Percentiles rank a stretch among this genome's conserved stretches.
Conservation (phyloP, 2,888 invertebrate species). For the Callinectes sapidus region DNA sequence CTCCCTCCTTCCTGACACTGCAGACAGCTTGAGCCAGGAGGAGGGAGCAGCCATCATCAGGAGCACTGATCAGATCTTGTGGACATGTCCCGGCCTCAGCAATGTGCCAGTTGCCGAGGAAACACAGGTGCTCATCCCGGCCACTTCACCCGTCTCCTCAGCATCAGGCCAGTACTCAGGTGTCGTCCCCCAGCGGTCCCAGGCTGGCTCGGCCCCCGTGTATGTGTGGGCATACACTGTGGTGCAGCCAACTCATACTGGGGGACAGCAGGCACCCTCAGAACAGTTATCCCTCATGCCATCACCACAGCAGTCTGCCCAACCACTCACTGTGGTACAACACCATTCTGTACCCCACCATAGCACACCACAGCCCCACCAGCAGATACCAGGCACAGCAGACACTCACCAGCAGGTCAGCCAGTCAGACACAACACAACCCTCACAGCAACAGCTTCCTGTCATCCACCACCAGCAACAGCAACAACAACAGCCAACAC, state of each 20-base stretch:
- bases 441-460: slow-evolving; percentile 30
- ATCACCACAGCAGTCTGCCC: slow-evolving; percentile 13
- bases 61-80: slow-evolving; percentile 44
- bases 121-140: slow-evolving; percentile 47
- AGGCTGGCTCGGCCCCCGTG: slow-evolving; percentile 48
- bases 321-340: background rate
- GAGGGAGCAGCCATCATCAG: slow-evolving; percentile 32
- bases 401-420: background rate
- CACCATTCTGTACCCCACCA: background rate
- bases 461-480: slow-evolving; percentile 43
- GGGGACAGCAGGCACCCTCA: slow-evolving; percentile 44
- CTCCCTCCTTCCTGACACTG: background rate
- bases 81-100: slow-evolving; percentile 41
- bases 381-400: background rate
- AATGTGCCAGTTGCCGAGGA: background rate
- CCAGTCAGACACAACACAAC: background rate
- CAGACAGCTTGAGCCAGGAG: slow-evolving; percentile 36
- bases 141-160: background rate
- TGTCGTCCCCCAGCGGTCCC: slow-evolving; percentile 39
- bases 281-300: slow-evolving; percentile 50
- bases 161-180: background rate
- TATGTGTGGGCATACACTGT: slow-evolving; percentile 64
- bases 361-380: background rate
- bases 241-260: slow-evolving; percentile 52
- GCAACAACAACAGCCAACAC: slow-evolving; percentile 41